Evolutionary conservation across 1,140 invertebrate genomes (phyloP), one percentile per base, ranked within the genome.

Genomic region (Bombus balteatus): DNA sequence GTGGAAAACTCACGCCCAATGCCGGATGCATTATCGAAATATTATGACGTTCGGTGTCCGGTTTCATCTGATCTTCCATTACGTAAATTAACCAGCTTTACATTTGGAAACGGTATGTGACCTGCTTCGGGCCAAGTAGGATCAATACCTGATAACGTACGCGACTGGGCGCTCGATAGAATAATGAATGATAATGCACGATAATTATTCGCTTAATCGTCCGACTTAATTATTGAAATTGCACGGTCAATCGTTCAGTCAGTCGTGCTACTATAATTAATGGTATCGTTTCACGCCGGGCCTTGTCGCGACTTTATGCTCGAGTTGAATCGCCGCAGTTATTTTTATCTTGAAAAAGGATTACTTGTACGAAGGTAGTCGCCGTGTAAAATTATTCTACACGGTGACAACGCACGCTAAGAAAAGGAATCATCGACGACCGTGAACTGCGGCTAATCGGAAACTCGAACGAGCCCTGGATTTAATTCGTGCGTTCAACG

Each of bases 131-230:
- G 77, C 53, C 77, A 87, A 84, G 85, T 70, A 80, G 83, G 43
- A 89, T 87, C 85, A 43, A 85, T 87, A 87, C 83, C 81, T 87
- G 89, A 81, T 89, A 89, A 85, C 72, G 39, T 39, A 32, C 28
- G 65, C 66, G 18, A 41, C 75, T 28, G 47, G 18, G 66, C 66
- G 85, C 65, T 87, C 75, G 81, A 84, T 85, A 34, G 81, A 90
- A 90, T 90, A 87, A 89, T 89, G 81, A 87, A 89, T 84, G 68
- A 90, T 89, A 87, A 87, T 84, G 79, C 43, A n/a, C 86, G 82
- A 84, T 87, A 85, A 87, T 87, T 85, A 83, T 86, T 86, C 85
- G 85, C 53, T 71, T 87, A 89, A 90, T 90, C 85, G 80, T 87
- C 82, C 70, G 65, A 87, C 80, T 86, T 82, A 87, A 89, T 89